These are phyloP conservation scores for Drosophila mulleri DNA, from an alignment of 2,888 invertebrate genomes.

Conservation along the genomic window DNA sequence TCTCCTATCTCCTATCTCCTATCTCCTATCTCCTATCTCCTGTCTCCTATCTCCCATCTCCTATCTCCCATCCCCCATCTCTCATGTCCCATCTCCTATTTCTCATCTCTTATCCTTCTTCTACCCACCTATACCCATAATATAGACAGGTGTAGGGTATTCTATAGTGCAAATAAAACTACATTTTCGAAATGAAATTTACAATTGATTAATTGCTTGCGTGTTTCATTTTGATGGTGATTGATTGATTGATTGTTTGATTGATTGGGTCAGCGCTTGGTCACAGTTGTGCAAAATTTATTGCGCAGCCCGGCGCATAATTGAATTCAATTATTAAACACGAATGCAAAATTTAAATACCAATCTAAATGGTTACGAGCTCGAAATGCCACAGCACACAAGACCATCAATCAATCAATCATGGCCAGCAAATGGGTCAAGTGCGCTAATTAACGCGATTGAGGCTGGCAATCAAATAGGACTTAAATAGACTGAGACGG, in stretches of 20 bases:
- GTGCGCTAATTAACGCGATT: not conserved
- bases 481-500: not conserved
- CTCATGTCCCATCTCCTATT: not conserved
- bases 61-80: not conserved
- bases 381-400: not conserved
- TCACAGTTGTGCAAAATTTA: conserved; percentile 37
- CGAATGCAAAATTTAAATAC: conserved; percentile 11
- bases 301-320: conserved; percentile 40
- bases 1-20: not conserved
- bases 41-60: not conserved
- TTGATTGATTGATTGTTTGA: conserved; percentile 49
- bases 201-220: conserved; percentile 21
- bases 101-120: no score
- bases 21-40: not conserved
- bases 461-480: no score
- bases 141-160: not conserved
- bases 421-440: not conserved
- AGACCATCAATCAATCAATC: conserved; percentile 19
- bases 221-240: conserved; percentile 19
- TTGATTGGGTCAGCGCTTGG: conserved; percentile 39
- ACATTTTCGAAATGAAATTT: conserved; percentile 8
- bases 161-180: not conserved
- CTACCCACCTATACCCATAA: not conserved
- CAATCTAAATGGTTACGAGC: not conserved
- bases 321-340: conserved; percentile 50